Base-by-base conservation (phyloP, 2,888 invertebrate species). In the Leuctra nigra region DNA sequence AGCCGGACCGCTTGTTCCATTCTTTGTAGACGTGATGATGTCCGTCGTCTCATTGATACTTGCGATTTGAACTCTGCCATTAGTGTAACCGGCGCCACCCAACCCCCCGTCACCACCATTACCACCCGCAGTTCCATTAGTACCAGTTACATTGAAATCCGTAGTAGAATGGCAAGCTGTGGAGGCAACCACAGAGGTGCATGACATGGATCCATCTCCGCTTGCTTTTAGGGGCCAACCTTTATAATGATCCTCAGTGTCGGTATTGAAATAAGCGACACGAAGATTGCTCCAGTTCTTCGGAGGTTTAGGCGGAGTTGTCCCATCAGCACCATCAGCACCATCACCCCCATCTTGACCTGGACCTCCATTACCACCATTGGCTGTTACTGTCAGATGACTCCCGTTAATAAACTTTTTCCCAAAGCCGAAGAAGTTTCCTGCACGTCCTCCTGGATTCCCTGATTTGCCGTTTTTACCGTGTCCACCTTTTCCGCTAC, bases 281-380 rank as follows among this genome's bases (percentile, higher is more conserved):
- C n/a, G n/a, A n/a, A n/a, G n/a, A n/a, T n/a, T n/a, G n/a, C n/a
- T n/a, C n/a, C n/a, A n/a, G n/a, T n/a, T n/a, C n/a, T n/a, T n/a
- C n/a, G n/a, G n/a, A n/a, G n/a, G n/a, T n/a, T n/a, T n/a, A n/a
- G n/a, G n/a, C n/a, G n/a, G n/a, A n/a, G n/a, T n/a, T n/a, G n/a
- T n/a, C n/a, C n/a, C 29, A 7, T 29, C 29, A 11, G 7, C 11
- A 29, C 29, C 29, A 11, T 6, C 29, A 7, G 16, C 20, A 18
- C 41, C 41, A 13, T 56, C 39, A 7, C 56, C 56, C 2, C 56
- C 56, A 24, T 38, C 1, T n/a, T 56, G 56, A 7, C 56, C 56
- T 13, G 11, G n/a, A 2, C 56, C 56, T 4, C 56, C 56, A 1
- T 6, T 38, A 4, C 50, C 56, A 2, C 56, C 56, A 11, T 18